Evolutionary conservation across 2,888 invertebrate species (phyloP).

Genomic region (Drosophila colorata): DNA sequence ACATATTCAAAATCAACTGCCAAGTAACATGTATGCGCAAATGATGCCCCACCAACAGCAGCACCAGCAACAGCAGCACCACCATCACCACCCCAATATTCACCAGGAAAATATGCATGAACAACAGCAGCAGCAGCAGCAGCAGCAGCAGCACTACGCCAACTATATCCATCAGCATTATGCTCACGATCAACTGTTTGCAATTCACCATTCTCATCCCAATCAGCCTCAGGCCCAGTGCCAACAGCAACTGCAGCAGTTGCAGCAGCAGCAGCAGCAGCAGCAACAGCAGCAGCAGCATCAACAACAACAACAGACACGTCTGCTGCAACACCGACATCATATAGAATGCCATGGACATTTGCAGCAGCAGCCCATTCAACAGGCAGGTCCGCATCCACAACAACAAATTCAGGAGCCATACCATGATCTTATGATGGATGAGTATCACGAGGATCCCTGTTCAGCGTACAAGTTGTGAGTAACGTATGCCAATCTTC

Average conservation of each 20-base stretch:
- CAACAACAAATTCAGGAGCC: conserved; percentile 62
- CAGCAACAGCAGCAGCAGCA: conserved; percentile 40
- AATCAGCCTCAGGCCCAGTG: conserved; percentile 25
- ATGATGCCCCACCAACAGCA: conserved; percentile 50
- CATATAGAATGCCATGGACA: conserved; percentile 80
- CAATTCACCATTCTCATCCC: conserved; percentile 46
- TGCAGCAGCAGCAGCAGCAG: conserved; percentile 16
- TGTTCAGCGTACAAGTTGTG: conserved; percentile 82
- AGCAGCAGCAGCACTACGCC: conserved; percentile 46
- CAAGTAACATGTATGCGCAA: conserved; percentile 55
- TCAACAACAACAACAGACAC: conserved; percentile 67
- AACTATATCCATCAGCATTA: conserved; percentile 67
- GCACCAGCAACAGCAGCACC: conserved; percentile 21
- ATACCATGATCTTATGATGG: conserved; percentile 82
- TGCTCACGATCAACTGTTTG: conserved; percentile 64
- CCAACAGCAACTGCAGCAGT: conserved; percentile 10
- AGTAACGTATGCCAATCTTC: conserved; percentile 66
- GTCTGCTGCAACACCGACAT: conserved; percentile 55
- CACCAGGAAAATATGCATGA: conserved; percentile 40
- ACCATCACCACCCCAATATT: conserved; percentile 31
- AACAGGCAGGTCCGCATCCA: conserved; percentile 43
- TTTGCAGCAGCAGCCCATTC: conserved; percentile 77
- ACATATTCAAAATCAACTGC: conserved; percentile 39
- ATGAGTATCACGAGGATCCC: conserved; percentile 82
- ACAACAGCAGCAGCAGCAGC: conserved; percentile 27